phyloP scores from a whole-genome alignment of 2,113 vertebrate genomes.

The Poeciliopsis turrubarensis region DNA sequence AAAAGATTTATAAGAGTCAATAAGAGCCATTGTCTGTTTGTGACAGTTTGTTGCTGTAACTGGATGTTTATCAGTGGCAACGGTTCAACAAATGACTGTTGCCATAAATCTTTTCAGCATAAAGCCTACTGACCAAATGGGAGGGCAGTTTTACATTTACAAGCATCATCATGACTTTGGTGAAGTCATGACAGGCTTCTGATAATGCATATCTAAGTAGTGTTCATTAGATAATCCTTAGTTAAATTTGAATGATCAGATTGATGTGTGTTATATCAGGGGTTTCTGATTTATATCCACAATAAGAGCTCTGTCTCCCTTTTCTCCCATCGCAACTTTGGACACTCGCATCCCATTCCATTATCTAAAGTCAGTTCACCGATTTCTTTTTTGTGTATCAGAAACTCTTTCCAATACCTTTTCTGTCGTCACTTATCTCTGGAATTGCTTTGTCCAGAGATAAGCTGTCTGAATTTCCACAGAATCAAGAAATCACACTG shows the following conservation, averaged over 20 bases:
- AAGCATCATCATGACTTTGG: not conserved
- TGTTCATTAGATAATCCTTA: not conserved
- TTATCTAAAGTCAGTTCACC: too few relatives aligned
- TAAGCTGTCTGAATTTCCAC: not conserved
- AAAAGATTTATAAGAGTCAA: not conserved
- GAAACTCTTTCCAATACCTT: too few relatives aligned
- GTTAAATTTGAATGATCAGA: not conserved
- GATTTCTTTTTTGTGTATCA: too few relatives aligned
- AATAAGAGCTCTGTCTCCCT: not conserved
- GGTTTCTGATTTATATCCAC: not conserved
- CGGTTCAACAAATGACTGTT: not conserved
- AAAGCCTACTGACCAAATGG: not conserved
- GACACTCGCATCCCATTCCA: not conserved
- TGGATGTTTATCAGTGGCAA: constrained; percentile 6
- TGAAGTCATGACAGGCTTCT: not conserved
- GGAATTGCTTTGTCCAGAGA: not conserved
- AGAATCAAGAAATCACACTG: not conserved
- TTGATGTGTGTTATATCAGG: not conserved
- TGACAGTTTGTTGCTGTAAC: not conserved
- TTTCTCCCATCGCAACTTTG: not conserved
- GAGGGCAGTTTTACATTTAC: too few relatives aligned
- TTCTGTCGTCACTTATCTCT: not conserved
- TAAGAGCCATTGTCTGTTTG: not conserved
- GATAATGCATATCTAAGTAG: not conserved
- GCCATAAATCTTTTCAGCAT: not conserved